Evolutionary conservation across 2,888 invertebrate genomes (phyloP), one percentile per base, ranked within the genome.

Genomic region (Tenthredo notha): DNA sequence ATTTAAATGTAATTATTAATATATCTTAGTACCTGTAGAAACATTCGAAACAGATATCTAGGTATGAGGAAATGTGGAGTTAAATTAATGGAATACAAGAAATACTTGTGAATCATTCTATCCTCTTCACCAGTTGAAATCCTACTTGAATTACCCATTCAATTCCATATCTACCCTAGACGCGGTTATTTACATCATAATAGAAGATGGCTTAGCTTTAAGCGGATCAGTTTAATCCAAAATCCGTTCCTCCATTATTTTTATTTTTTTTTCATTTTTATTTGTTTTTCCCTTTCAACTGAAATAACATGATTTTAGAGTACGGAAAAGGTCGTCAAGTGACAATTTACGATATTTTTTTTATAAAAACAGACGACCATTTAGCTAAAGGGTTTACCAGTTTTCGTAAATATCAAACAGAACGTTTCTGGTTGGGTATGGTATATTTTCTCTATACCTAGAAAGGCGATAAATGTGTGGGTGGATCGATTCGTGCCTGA

Each of bases 161-260:
- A 43, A 25, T 74, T 74, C n/a, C 21, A 15, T 47, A 47, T 37
- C 33, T n/a, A n/a, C 54, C 25, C 18, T 61, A 67, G 18, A 67
- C 67, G 67, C 67, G 67, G 67, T 67, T 67, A 67, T 67, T 67
- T 67, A 67, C 67, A 67, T 67, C 15, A 67, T 67, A 67, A 67
- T 67, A 33, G 67, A 1, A 67, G 47, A 67, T 33, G 33, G 67
- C 33, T 67, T 18, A 67, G 33, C 10, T 33, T 5, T 67, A 67
- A 67, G 67, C 67, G 33, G 67, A 67, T 67, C 67, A 67, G 29
- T 33, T 15, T 33, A 67, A 67, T 67, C 67, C 67, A 0, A 33
- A 67, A 33, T 67, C 29, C 33, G 67, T 33, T 33, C 29, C 15
- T 33, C 33, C 18, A 33, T 33, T 18, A 18, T 67, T 6, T n/a